Conservation (phyloP, 2,888 invertebrate species). For the Phaonia tiefii region DNA sequence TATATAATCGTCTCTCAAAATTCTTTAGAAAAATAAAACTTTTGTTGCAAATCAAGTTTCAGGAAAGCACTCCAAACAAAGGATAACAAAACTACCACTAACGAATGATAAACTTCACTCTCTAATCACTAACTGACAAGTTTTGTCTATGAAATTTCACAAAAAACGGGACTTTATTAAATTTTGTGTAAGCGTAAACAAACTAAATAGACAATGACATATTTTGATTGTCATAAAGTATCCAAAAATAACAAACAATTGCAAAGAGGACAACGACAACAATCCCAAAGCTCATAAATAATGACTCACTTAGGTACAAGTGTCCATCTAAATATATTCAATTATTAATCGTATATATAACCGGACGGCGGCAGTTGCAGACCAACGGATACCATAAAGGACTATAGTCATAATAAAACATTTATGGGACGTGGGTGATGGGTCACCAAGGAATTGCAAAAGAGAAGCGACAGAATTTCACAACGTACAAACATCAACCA, state of each 20-base stretch:
- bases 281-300: slow-evolving; percentile 66
- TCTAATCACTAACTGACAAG: slow-evolving; percentile 61
- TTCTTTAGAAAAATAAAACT: slow-evolving; percentile 58
- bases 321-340: slow-evolving; percentile 67
- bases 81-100: slow-evolving; percentile 27
- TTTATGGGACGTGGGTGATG: slow-evolving; percentile 48
- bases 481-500: slow-evolving; percentile 5
- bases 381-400: slow-evolving; percentile 22
- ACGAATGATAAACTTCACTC: slow-evolving; percentile 26
- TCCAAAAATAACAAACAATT: no score
- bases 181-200: slow-evolving; percentile 38
- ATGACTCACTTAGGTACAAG: slow-evolving; percentile 64
- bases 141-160: slow-evolving; percentile 46
- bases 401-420: no score
- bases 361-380: slow-evolving; percentile 14
- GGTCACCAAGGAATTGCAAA: slow-evolving; percentile 35
- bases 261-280: slow-evolving; percentile 6
- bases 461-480: neutral
- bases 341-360: slow-evolving; percentile 63
- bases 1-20: slow-evolving; percentile 17
- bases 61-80: slow-evolving; percentile 50
- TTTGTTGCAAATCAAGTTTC: slow-evolving; percentile 59
- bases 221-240: slow-evolving; percentile 38
- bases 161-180: slow-evolving; percentile 8
- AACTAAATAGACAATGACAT: slow-evolving; percentile 46